These are phyloP conservation scores for Spilogale gracilis DNA, from an alignment of 2,113 vertebrate genomes.

Conservation along the genomic window DNA sequence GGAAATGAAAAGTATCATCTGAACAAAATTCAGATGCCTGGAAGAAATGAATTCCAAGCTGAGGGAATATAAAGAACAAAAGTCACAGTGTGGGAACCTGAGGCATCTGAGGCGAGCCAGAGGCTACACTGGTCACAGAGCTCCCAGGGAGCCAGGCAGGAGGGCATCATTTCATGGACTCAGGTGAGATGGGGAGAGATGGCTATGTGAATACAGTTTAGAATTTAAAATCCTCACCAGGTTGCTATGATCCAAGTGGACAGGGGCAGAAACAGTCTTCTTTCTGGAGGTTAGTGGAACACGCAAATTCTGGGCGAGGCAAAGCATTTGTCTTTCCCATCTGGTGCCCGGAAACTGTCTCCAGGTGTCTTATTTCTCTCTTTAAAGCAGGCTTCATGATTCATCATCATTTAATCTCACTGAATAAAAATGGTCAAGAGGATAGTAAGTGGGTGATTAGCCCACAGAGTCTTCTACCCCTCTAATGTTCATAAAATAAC, in stretches of 20 bases:
- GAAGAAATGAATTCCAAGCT: neutral
- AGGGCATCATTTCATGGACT: rapidly evolving
- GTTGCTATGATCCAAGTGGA: neutral
- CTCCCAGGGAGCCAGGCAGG: neutral
- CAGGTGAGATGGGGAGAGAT: too few species aligned
- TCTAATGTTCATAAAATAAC: neutral
- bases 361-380: neutral
- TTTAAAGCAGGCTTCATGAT: neutral
- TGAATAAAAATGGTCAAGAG: neutral
- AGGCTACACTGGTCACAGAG: neutral
- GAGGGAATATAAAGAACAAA: neutral
- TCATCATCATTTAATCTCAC: conserved; percentile 44
- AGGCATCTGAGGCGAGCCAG: neutral
- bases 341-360: neutral
- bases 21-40: neutral
- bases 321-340: neutral
- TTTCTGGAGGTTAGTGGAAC: neutral
- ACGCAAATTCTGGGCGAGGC: neutral
- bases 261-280: neutral
- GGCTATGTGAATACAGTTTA: neutral
- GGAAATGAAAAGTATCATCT: neutral
- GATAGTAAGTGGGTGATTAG: neutral
- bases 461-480: neutral
- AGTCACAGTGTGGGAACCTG: neutral
- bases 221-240: neutral